Evolutionary conservation across 1,140 invertebrate species (phyloP).

Genomic region (Penaeus japonicus): DNA sequence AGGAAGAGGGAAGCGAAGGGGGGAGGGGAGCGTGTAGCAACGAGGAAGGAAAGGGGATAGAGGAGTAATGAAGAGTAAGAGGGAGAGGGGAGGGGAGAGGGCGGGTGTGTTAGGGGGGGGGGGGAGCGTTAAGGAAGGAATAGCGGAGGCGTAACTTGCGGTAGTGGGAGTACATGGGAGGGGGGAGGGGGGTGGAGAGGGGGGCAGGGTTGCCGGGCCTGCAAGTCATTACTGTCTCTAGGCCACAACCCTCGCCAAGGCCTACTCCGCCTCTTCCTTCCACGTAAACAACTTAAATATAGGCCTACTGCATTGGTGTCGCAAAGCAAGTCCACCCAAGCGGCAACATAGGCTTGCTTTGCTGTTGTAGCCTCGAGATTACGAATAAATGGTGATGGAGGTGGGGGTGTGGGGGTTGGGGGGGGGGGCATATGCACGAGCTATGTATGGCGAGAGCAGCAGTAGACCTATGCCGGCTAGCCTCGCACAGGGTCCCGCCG

Average conservation of each 20-base stretch:
- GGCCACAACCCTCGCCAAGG: no score
- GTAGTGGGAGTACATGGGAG: no score
- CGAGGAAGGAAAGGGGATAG: not conserved
- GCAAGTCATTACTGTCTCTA: not conserved
- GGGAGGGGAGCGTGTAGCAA: not conserved
- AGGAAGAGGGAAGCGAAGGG: not conserved
- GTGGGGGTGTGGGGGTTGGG: no score
- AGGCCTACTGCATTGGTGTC: no score
- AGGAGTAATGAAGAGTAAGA: no score
- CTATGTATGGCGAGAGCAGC: not conserved
- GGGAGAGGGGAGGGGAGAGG: not conserved
- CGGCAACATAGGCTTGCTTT: no score
- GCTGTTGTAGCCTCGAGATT: no score
- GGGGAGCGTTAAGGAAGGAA: not conserved
- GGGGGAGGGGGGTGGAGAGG: not conserved
- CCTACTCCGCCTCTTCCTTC: no score
- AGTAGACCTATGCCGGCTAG: slow-evolving; percentile 11
- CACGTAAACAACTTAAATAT: no score
- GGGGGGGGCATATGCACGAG: no score
- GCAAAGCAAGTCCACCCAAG: no score
- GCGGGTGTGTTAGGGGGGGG: no score
- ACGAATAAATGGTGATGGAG: not conserved
- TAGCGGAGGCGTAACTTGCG: not conserved
- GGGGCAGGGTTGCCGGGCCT: not conserved
- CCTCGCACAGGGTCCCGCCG: not conserved